Conservation (phyloP, 2,888 invertebrate species). For the Rosalia funebris region DNA sequence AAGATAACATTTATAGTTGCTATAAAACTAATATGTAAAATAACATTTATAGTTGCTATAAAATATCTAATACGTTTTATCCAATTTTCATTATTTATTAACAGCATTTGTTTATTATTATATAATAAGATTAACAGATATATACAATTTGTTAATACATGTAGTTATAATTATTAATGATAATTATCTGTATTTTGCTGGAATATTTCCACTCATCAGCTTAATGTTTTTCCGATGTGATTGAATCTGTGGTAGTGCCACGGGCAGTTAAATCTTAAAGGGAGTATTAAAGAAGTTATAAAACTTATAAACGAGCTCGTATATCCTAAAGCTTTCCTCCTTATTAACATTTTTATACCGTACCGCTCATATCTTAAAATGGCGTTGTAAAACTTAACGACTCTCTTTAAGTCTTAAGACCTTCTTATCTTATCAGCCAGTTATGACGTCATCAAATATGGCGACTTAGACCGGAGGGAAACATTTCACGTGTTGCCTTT, state of each 20-base stretch:
- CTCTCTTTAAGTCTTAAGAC: conserved; percentile 60
- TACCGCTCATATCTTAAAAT: conserved; percentile 51
- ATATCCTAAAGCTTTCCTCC: conserved; percentile 34
- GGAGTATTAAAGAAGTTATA: conserved; percentile 28
- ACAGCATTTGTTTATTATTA: too few species aligned
- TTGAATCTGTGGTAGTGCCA: conserved; percentile 8
- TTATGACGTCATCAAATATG: conserved; percentile 63
- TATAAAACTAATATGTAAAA: too few species aligned
- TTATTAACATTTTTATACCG: conserved; percentile 49
- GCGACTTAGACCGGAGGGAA: conserved; percentile 52
- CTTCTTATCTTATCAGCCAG: conserved; percentile 63
- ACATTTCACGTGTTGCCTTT: conserved; percentile 28
- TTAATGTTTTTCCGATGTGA: conserved; percentile 14
- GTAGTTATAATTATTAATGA: too few species aligned
- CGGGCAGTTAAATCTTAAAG: conserved; percentile 17
- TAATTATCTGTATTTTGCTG: too few species aligned
- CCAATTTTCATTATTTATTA: too few species aligned
- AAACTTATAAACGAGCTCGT: conserved; percentile 27
- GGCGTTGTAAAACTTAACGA: conserved; percentile 62
- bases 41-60: too few species aligned
- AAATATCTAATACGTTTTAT: too few species aligned
- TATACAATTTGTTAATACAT: too few species aligned
- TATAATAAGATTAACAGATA: too few species aligned
- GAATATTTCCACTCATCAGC: neutral
- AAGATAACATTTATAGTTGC: too few species aligned